phyloP scores from a whole-genome alignment of 2,113 vertebrate species.

The Plectropomus leopardus region DNA sequence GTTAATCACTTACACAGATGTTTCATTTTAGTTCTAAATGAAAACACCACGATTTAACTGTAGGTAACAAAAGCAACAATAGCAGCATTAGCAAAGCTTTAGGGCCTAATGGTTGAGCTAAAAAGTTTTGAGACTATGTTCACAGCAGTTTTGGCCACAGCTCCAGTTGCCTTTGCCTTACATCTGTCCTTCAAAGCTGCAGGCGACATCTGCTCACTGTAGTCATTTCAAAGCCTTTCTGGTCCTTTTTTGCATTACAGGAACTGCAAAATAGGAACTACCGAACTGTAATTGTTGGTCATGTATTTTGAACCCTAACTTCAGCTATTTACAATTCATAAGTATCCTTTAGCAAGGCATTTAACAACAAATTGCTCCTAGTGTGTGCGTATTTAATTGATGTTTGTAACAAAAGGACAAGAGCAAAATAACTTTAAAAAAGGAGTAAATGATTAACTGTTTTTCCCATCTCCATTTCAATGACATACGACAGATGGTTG shows the following conservation, averaged over 20 bases:
- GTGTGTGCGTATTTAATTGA: no score
- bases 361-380: not conserved
- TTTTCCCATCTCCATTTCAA: no score
- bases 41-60: constrained; percentile 18
- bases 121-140: constrained; percentile 22
- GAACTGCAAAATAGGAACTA: no score
- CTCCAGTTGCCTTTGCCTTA: not conserved
- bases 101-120: not conserved
- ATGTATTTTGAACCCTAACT: not conserved
- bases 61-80: not conserved
- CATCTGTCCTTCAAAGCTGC: constrained; percentile 6
- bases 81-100: not conserved
- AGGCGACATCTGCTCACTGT: constrained; percentile 9
- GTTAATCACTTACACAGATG: no score
- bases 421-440: no score
- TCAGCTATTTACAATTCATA: not conserved
- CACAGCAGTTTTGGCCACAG: constrained; percentile 3
- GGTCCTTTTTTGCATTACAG: not conserved
- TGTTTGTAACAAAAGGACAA: no score
- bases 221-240: not conserved
- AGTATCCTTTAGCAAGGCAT: not conserved
- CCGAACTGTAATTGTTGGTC: no score
- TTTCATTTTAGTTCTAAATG: not conserved
- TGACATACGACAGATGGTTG: no score
- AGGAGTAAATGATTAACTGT: no score